Percentiles rank a stretch among this genome's conserved stretches.
Evolutionary conservation across 2,888 invertebrate genomes (phyloP).

Genomic region (Dasypogon diadema): DNA sequence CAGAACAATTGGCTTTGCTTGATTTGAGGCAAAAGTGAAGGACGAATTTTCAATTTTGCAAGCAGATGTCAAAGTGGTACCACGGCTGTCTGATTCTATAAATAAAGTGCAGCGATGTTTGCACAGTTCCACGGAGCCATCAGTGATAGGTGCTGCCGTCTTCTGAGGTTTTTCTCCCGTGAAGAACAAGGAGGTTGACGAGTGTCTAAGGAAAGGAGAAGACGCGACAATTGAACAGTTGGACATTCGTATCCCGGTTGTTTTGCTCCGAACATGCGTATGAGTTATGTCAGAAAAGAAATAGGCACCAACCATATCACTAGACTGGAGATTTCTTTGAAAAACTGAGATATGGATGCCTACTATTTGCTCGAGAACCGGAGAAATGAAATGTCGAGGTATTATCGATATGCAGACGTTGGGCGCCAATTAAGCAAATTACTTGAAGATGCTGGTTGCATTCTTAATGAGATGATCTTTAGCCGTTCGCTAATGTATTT

Average conservation of each 20-base stretch:
- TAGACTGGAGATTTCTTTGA: constrained; percentile 10
- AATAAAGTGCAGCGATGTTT: constrained; percentile 4
- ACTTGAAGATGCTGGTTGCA: constrained; percentile 42
- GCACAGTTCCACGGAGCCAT: neutral
- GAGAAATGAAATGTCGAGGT: constrained; percentile 39
- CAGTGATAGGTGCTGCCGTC: neutral
- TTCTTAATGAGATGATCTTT: constrained; percentile 38
- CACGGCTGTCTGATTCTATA: constrained; percentile 38
- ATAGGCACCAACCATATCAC: constrained; percentile 13
- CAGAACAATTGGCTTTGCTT: constrained; percentile 20
- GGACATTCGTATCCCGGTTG: too few relatives aligned
- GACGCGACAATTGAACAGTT: neutral
- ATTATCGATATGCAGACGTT: constrained; percentile 44
- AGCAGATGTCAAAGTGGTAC: constrained; percentile 37
- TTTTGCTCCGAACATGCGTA: constrained; percentile 27
- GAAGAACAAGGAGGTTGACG: neutral
- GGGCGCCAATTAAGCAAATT: constrained; percentile 50
- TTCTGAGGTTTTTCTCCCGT: constrained; percentile 15
- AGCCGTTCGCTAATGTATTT: neutral
- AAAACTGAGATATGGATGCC: constrained; percentile 16
- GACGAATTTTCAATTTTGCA: constrained; percentile 46
- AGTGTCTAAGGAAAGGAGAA: neutral
- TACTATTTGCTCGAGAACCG: neutral
- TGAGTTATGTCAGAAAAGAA: constrained; percentile 40
- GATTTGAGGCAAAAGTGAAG: constrained; percentile 50